A percentile compares a stretch with the other conserved stretches of the same genome.
Conservation (phyloP, 1,140 invertebrate species). For the Drosophila asahinai region DNA sequence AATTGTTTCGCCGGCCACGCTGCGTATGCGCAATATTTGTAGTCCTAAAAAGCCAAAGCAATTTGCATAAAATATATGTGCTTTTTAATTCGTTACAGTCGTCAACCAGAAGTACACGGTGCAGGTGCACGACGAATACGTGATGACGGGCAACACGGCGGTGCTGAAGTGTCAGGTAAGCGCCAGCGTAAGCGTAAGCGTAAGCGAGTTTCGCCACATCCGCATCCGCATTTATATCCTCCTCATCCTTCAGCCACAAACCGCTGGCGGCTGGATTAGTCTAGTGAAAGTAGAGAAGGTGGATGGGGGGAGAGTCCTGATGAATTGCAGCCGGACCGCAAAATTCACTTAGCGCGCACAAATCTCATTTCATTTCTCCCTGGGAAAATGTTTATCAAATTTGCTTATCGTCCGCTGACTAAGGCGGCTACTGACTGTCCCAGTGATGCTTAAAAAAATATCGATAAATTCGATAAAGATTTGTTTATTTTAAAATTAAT, state of each 20-base stretch:
- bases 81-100: slow-evolving; percentile 87
- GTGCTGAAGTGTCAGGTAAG: slow-evolving; percentile 91
- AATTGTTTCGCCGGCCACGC: slow-evolving; percentile 51
- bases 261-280: neutral
- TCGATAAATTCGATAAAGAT: neutral
- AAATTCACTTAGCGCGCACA: slow-evolving; percentile 65
- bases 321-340: slow-evolving; percentile 15
- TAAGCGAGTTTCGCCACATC: slow-evolving; percentile 40
- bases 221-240: slow-evolving; percentile 18
- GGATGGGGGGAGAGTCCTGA: neutral
- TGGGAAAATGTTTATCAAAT: slow-evolving; percentile 64
- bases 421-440: too few relatives aligned
- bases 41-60: slow-evolving; percentile 21
- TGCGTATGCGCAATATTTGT: slow-evolving; percentile 57
- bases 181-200: slow-evolving; percentile 66
- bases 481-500: neutral
- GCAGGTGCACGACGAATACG: slow-evolving; percentile 94
- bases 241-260: slow-evolving; percentile 18
- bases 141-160: slow-evolving; percentile 94
- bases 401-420: slow-evolving; percentile 36
- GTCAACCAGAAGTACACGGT: slow-evolving; percentile 94
- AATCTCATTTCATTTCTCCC: slow-evolving; percentile 53
- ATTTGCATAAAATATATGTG: slow-evolving; percentile 57
- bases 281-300: neutral
- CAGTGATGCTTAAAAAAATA: neutral